These are phyloP conservation scores for Sylvia atricapilla DNA, from an alignment of 2,113 vertebrate genomes.

Conservation along the genomic window DNA sequence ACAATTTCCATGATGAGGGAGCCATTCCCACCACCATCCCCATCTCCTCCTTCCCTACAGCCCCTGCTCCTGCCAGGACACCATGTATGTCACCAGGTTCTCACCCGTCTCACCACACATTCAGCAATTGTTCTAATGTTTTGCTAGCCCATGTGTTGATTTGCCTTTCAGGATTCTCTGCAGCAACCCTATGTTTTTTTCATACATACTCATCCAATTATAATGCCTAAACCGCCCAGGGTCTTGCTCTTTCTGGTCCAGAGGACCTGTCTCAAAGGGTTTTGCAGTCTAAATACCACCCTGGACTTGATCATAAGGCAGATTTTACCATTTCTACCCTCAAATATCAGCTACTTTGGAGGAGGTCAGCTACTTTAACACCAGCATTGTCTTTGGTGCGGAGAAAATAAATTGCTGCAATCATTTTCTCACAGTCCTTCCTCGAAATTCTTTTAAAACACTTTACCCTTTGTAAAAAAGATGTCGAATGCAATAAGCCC, in stretches of 20 bases:
- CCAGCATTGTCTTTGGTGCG: neutral
- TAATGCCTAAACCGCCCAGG: neutral
- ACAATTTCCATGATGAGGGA: rapidly evolving
- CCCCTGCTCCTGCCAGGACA: neutral
- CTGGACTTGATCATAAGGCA: neutral
- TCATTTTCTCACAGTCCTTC: neutral
- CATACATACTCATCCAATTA: neutral
- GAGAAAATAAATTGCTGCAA: neutral
- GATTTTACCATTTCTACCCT: neutral
- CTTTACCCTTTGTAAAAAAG: neutral
- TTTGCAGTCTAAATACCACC: neutral
- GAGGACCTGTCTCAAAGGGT: neutral
- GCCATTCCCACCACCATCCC: neutral
- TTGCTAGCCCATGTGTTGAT: neutral
- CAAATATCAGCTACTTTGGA: neutral
- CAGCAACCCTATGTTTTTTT: neutral
- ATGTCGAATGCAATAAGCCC: neutral
- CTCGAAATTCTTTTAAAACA: neutral
- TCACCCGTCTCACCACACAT: neutral
- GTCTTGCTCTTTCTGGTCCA: neutral
- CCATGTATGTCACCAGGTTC: neutral
- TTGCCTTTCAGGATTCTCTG: neutral
- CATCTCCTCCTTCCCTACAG: neutral
- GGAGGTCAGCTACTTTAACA: neutral
- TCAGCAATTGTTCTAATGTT: neutral